Evolutionary conservation across 2,797 vertebrate species (phyloP).

Genomic region (Eidolon dupreanum): DNA sequence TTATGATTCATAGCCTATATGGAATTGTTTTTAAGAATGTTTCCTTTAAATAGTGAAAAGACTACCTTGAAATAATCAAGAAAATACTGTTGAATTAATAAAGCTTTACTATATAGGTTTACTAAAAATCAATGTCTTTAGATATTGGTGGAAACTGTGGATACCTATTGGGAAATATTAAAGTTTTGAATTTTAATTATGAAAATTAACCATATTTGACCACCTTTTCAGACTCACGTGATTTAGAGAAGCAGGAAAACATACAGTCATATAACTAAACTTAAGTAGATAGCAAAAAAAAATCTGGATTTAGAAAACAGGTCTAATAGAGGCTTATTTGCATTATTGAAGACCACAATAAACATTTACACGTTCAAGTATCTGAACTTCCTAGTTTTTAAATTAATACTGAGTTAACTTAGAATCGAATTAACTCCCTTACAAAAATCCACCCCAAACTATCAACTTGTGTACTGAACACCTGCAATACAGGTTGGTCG

Average conservation of each 20-base stretch:
- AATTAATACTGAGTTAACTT: neutral
- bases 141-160: neutral
- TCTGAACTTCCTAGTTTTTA: neutral
- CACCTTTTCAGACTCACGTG: neutral
- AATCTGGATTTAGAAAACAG: slow-evolving; percentile 27
- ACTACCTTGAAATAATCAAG: neutral
- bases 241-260: neutral
- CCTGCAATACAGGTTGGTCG: neutral
- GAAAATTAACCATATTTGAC: neutral
- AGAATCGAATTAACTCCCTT: neutral
- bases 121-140: neutral
- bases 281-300: neutral
- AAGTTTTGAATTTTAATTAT: slow-evolving; percentile 7
- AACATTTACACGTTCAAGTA: neutral
- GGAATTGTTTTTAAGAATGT: neutral
- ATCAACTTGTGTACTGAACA: neutral
- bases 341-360: neutral
- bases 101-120: neutral
- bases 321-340: neutral
- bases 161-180: neutral
- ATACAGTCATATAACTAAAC: neutral
- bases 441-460: neutral
- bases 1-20: neutral
- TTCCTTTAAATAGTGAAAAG: neutral
- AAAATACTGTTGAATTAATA: slow-evolving; percentile 8